Base-by-base conservation (phyloP, 2,113 vertebrate genomes). In the Galbula dea region DNA sequence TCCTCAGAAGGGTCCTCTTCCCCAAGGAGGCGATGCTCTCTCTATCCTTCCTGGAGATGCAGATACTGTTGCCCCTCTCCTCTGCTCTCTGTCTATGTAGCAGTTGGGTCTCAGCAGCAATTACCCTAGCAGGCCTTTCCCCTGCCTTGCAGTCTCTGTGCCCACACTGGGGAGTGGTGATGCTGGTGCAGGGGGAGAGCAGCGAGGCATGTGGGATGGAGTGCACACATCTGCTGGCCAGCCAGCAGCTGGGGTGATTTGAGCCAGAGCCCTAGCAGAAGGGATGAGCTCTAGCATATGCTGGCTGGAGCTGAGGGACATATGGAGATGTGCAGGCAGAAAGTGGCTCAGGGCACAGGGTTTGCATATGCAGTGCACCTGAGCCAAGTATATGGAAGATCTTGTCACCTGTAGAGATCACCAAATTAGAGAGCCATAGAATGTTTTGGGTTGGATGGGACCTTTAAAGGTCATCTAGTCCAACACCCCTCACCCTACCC, bases 81-180 rank as follows among this genome's bases (percentile, higher is more conserved):
- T 24, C 3, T 1, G 1, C 24, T 69, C 43, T 16, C 37, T 19
- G 5, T 20, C 39, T 32, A 10, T 0, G 2, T 24, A 75, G 27
- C 36, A 32, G 20, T 3, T n/a, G 23, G 19, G 12, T 43, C 63
- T 27, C 32, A 34, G 73, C 10, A 37, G 49, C 22, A 24, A 37
- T 17, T 29, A 13, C 9, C 24, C 22, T 23, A 16, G 1, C 1
- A 3, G 11, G 20, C 41, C 48, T 36, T 9, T 49, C 58, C 22
- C 76, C 3, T 49, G 41, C 13, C 30, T 24, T 55, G 23, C n/a
- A n/a, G n/a, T n/a, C n/a, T n/a, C n/a, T n/a, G n/a, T n/a, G n/a
- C n/a, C n/a, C n/a, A n/a, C n/a, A 48, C 39, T 69, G 55, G 46
- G 14, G 29, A 66, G 30, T 2, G 10, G 34, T 9, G 12, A 15